These are phyloP conservation scores for Holothuria glaberrima DNA, from an alignment of 35 echinoderm and acorn worm species.

Conservation along the genomic window DNA sequence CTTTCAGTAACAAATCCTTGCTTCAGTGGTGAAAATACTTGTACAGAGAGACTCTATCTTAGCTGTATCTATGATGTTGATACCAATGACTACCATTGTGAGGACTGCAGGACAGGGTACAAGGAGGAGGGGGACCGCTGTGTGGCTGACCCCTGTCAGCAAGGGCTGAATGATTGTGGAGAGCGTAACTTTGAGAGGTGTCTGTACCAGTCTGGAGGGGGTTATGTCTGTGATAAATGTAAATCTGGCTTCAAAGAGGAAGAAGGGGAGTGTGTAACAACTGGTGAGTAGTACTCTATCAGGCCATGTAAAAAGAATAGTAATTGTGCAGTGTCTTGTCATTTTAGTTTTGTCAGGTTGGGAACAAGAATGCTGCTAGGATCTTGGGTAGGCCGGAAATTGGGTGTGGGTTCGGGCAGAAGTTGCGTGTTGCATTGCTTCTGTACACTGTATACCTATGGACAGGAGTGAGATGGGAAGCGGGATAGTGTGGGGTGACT, in stretches of 20 bases:
- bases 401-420: no score
- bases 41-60: constrained; percentile 4
- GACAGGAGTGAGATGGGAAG: no score
- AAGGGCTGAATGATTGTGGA: constrained; percentile 11
- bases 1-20: constrained; percentile 6
- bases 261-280: constrained; percentile 4
- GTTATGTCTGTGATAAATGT: constrained; percentile 27
- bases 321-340: no score
- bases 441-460: no score
- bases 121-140: constrained; percentile 32
- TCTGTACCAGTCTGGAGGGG: constrained; percentile 45
- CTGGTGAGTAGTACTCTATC: neutral
- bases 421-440: no score
- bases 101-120: neutral
- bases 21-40: constrained; percentile 24
- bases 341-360: no score
- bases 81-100: constrained; percentile 13
- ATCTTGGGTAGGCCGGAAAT: no score
- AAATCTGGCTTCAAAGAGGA: neutral
- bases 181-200: constrained; percentile 35
- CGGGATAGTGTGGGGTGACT: no score
- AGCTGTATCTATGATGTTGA: constrained; percentile 15
- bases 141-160: constrained; percentile 39
- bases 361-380: no score
- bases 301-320: no score